Conservation (phyloP, 2,888 invertebrate species). For the Nasonovia ribisnigri region DNA sequence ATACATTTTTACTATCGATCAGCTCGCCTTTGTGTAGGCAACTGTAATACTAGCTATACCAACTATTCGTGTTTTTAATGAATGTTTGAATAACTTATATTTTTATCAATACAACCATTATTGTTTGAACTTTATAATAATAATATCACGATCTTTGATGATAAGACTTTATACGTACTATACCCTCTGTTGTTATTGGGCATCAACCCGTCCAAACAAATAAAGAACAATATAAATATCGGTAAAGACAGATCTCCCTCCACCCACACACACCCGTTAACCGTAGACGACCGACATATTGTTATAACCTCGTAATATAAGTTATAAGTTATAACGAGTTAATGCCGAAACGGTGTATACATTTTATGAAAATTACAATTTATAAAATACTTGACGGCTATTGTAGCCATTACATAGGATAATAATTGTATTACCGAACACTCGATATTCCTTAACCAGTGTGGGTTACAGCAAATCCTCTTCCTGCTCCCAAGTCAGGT, state of each 20-base stretch:
- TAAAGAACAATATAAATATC: neutral
- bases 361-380: neutral
- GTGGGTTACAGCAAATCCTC: neutral
- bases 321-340: neutral
- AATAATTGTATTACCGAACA: neutral
- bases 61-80: neutral
- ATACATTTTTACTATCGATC: neutral
- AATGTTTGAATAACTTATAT: neutral
- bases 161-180: neutral
- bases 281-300: neutral
- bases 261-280: neutral
- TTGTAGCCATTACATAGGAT: neutral
- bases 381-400: neutral
- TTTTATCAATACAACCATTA: neutral
- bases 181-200: neutral
- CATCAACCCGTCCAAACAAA: neutral
- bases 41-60: neutral
- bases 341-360: neutral
- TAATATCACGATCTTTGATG: neutral
- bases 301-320: neutral
- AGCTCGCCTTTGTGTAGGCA: neutral
- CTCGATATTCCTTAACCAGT: neutral
- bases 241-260: neutral
- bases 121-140: neutral
- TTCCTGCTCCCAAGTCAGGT: neutral